Evolutionary conservation across 2,113 vertebrate genomes (phyloP).

Genomic region (Prolemur simus): DNA sequence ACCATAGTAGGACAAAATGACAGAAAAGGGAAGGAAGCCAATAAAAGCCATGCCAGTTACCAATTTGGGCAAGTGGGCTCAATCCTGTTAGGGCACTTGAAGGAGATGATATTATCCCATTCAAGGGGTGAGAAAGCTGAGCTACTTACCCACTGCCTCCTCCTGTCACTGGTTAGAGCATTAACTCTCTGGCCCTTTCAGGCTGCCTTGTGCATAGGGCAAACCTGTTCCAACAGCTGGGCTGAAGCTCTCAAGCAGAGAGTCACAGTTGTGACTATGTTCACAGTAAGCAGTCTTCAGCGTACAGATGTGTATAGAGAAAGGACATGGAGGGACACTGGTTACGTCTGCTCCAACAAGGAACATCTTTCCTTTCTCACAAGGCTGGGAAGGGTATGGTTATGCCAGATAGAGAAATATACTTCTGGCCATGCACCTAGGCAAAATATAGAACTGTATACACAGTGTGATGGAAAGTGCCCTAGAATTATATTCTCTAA

Average conservation of each 20-base stretch:
- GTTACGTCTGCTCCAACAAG: background rate
- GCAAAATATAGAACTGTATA: background rate
- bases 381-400: background rate
- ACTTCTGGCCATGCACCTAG: background rate
- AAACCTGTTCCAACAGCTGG: background rate
- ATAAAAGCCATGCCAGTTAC: background rate
- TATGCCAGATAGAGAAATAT: background rate
- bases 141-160: background rate
- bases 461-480: background rate
- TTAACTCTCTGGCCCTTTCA: background rate
- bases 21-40: background rate
- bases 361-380: background rate
- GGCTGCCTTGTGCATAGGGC: background rate
- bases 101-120: background rate
- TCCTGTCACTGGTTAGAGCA: background rate
- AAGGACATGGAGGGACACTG: background rate
- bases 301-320: background rate
- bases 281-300: background rate
- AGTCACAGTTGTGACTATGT: background rate
- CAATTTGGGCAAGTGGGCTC: background rate
- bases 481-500: background rate
- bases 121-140: background rate
- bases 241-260: background rate
- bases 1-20: background rate
- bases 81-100: background rate